phyloP scores from a whole-genome alignment of 2,888 invertebrate species.

The Tortrix viridana region DNA sequence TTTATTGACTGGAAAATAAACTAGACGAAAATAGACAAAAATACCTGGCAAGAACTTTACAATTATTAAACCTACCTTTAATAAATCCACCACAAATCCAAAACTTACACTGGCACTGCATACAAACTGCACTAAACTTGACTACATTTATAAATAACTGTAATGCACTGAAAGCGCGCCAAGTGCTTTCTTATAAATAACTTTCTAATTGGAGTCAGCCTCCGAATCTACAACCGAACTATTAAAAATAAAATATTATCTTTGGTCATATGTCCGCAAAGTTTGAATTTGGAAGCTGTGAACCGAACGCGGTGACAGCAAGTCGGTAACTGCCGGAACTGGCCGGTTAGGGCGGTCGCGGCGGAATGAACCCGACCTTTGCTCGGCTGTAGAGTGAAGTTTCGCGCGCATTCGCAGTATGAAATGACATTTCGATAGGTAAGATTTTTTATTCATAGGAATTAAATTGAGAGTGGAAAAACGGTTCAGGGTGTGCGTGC shows the following conservation, averaged over 20 bases:
- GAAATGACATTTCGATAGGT: neutral
- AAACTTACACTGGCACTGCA: neutral
- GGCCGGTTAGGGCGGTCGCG: slow-evolving; percentile 19
- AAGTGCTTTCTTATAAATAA: neutral
- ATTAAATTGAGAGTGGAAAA: neutral
- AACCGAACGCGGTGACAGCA: slow-evolving; percentile 20
- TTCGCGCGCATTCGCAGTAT: slow-evolving; percentile 18
- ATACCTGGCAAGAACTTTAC: neutral
- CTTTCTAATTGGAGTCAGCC: no score
- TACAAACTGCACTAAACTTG: slow-evolving; percentile 1
- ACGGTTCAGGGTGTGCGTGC: no score
- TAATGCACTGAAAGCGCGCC: neutral
- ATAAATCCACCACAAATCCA: slow-evolving; percentile 1
- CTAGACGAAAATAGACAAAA: neutral
- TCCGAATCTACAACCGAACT: neutral
- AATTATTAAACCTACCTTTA: neutral
- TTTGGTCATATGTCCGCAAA: slow-evolving; percentile 16
- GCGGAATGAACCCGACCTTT: slow-evolving; percentile 24
- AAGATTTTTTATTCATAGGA: neutral
- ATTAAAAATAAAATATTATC: slow-evolving; percentile 13
- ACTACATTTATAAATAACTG: neutral
- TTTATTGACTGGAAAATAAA: no score
- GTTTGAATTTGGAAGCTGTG: slow-evolving; percentile 24
- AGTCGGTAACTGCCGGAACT: slow-evolving; percentile 28
- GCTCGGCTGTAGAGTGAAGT: slow-evolving; percentile 3